Evolutionary conservation across 2,113 vertebrate genomes (phyloP), one percentile per base, ranked within the genome.

Genomic region (Crotalus tigris): DNA sequence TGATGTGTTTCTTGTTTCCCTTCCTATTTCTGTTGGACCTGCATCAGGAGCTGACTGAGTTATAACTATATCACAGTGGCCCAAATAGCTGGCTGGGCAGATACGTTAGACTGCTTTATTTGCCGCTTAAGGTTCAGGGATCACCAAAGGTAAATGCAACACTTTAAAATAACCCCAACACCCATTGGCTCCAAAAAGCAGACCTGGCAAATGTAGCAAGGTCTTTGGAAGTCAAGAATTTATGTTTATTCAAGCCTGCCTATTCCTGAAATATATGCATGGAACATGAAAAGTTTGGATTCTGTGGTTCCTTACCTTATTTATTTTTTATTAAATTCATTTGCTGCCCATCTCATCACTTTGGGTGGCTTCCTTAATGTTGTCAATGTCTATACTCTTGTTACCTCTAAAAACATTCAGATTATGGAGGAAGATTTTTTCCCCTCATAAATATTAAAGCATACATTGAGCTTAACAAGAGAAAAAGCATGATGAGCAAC

Each of bases 401-500:
- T 10, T 92, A 33, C 46, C 33, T 90, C 55, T 61, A 89, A 64
- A 39, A 64, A 53, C 53, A 9, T n/a, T 85, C 87, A 85, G 0
- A 0, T 86, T 75, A 2, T 33, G 75, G 49, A 39, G 4, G 57
- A 51, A 44, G 17, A 12, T 51, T 26, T 90, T 54, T 85, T 95
- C 90, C 93, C 94, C 94, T 1, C 94, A 91, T 90, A 95, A 92
- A 94, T 92, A 92, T 93, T 89, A 81, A 46, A 86, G 94, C 29
- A 24, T 87, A 90, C 46, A 90, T 85, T 92, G 92, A 92, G 94
- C n/a, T n/a, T 90, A 81, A 86, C 92, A 96, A 94, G 95, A 94
- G 94, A 96, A 96, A 75, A 89, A 92, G 87, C 89, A 8, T 1
- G 93, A 95, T 87, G 87, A 96, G 75, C 75, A 96, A 88, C 95